These are phyloP conservation scores for Chalcis sispes DNA, from an alignment of 2,888 invertebrate species.

Conservation along the genomic window DNA sequence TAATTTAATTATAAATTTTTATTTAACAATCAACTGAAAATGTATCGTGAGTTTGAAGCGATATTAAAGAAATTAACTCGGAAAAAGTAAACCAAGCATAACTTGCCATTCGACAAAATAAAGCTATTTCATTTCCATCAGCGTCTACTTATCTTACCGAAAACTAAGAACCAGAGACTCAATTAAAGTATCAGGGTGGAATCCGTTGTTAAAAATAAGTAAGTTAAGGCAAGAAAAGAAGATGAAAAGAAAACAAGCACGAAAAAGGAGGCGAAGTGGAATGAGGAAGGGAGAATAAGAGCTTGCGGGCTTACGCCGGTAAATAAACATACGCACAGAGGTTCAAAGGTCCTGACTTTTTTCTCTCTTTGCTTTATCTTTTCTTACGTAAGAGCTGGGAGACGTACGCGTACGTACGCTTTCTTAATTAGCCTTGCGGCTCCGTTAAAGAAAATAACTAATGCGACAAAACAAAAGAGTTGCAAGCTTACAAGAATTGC, in stretches of 20 bases:
- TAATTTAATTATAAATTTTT: too few species aligned
- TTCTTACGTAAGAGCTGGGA: background rate
- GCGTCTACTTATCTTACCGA: too few species aligned
- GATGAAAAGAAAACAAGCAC: constrained; percentile 13
- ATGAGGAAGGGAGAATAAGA: constrained; percentile 22
- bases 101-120: too few species aligned
- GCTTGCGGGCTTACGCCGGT: constrained; percentile 15
- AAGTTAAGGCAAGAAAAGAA: constrained; percentile 3
- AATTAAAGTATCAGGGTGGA: constrained; percentile 39
- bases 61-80: too few species aligned
- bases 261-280: background rate
- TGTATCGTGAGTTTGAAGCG: too few species aligned
- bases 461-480: background rate
- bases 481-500: too few species aligned
- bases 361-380: too few species aligned
- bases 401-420: too few species aligned
- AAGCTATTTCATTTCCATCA: too few species aligned
- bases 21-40: too few species aligned
- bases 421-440: constrained; percentile 28
- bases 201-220: background rate
- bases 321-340: constrained; percentile 30
- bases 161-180: constrained; percentile 17
- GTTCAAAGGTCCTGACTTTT: background rate
- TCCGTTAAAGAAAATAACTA: background rate
- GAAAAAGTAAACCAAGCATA: too few species aligned